Evolutionary conservation across 2,113 vertebrate genomes (phyloP), one percentile per base, ranked within the genome.

Genomic region (Solea solea): DNA sequence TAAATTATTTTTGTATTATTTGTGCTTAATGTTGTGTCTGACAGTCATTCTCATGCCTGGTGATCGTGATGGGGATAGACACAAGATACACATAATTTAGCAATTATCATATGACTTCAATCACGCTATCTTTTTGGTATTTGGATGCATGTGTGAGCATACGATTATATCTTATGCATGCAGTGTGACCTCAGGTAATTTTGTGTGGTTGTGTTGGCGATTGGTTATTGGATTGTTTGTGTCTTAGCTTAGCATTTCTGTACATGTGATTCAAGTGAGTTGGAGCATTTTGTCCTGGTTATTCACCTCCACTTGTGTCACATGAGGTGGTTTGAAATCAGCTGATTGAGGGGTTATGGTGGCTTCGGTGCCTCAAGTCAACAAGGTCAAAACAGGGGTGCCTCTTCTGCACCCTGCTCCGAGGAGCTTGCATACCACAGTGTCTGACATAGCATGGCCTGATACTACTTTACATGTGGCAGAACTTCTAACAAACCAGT

Each of bases 61-160:
- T 76, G 74, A 89, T 68, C 62, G 68, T 62, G 48, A 79, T 88
- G 72, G 78, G 70, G 41, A 56, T 53, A 73, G 82, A 83, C 77
- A 86, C 41, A 62, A 83, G 68, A 82, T 77, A 51, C 70, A 74
- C 46, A 65, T 82, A 65, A 68, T 76, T 71, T 82, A 10, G 80
- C 44, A 79, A 69, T 83, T 77, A 53, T 74, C 64, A 77, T 61
- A 52, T 74, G 72, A 64, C 50, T 77, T 74, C 73, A 76, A 76
- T 86, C 71, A 39, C 60, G 60, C 25, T 21, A 72, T 59, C 69
- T 64, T 68, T 64, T 49, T 71, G 63, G 60, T 16, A 64, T 50
- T 40, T 15, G 3, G 45, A 14, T 9, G 12, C 54, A 1, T 69
- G 65, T 75, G 48, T 83, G 64, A 61, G 41, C 15, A 54, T 51